Evolutionary conservation across 2,888 invertebrate species (phyloP).

Genomic region (Nymphalis c-album): DNA sequence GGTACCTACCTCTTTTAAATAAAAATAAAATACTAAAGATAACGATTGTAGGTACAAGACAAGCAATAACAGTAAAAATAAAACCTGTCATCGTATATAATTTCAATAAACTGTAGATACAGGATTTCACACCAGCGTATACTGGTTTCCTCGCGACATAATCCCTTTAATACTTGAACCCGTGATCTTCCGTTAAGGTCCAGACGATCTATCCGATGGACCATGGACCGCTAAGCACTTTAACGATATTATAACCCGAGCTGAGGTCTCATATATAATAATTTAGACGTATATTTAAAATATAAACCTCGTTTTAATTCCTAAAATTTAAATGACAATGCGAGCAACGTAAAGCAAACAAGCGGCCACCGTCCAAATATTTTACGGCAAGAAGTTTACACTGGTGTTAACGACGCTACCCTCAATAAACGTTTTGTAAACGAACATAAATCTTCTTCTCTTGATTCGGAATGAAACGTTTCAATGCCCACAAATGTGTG

Average conservation of each 20-base stretch:
- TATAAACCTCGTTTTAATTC: slow-evolving; percentile 47
- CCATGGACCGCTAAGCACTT: slow-evolving; percentile 1
- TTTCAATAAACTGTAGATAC: too few relatives aligned
- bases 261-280: slow-evolving; percentile 17
- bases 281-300: slow-evolving; percentile 25
- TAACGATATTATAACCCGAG: slow-evolving; percentile 21
- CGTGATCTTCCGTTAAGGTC: background rate
- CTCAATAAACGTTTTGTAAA: slow-evolving; percentile 73
- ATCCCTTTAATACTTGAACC: background rate
- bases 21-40: too few relatives aligned
- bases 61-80: too few relatives aligned
- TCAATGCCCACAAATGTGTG: slow-evolving; percentile 66
- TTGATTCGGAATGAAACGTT: slow-evolving; percentile 55
- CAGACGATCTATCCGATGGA: background rate
- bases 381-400: slow-evolving; percentile 71
- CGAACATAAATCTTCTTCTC: slow-evolving; percentile 67
- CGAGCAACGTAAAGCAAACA: slow-evolving; percentile 60
- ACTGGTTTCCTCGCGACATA: too few relatives aligned
- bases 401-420: slow-evolving; percentile 75
- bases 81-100: too few relatives aligned
- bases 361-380: slow-evolving; percentile 57
- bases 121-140: too few relatives aligned
- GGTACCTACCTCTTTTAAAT: too few relatives aligned
- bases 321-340: slow-evolving; percentile 72
- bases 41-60: too few relatives aligned